A percentile compares a stretch with the other conserved stretches of the same genome.
Evolutionary conservation across 1,140 invertebrate species (phyloP).

Genomic region (Brachionus paranguensis): DNA sequence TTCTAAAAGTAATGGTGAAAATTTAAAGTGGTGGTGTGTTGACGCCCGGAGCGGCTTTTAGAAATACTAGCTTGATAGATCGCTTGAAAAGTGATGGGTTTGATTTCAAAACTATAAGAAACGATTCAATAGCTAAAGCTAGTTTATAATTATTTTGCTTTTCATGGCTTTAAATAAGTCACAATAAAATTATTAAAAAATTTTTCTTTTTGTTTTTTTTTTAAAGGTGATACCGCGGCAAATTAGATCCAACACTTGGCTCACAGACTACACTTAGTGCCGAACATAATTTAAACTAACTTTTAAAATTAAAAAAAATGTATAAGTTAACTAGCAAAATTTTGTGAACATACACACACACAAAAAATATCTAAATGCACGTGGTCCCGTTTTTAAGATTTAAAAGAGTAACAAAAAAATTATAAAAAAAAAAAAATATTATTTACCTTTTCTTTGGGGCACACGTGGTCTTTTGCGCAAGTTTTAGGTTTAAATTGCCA

Average conservation of each 20-base stretch:
- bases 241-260: not conserved
- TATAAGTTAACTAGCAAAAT: not conserved
- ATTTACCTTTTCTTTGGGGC: not conserved
- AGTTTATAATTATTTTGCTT: not conserved
- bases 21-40: constrained; percentile 62
- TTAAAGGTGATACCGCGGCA: not conserved
- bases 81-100: constrained; percentile 61
- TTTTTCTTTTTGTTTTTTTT: not conserved
- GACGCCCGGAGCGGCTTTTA: constrained; percentile 62
- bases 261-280: not conserved
- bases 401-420: not conserved
- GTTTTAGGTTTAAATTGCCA: not conserved
- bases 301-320: not conserved
- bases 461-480: not conserved
- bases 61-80: constrained; percentile 63
- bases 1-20: constrained; percentile 15
- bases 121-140: constrained; percentile 24
- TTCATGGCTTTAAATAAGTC: not conserved
- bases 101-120: constrained; percentile 57
- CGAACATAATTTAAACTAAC: not conserved
- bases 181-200: not conserved
- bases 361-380: constrained; percentile 5
- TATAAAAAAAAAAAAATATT: not conserved
- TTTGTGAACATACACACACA: not conserved
- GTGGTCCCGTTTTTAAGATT: not conserved